Evolutionary conservation across 2,888 invertebrate species (phyloP).

Genomic region (Hirtodrosophila confusa): DNA sequence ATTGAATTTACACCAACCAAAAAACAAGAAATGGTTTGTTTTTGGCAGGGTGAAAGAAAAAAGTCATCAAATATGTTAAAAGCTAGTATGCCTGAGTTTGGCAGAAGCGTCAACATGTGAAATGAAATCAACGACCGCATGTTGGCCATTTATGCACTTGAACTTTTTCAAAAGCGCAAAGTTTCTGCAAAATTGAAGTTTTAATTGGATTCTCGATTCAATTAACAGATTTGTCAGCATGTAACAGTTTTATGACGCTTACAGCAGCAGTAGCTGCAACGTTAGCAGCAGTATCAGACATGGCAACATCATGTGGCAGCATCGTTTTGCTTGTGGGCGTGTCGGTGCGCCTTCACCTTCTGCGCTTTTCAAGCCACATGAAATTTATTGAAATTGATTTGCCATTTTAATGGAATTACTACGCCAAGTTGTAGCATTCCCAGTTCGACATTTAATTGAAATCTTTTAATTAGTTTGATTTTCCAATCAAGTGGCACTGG

Average conservation of each 20-base stretch:
- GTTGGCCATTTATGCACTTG: constrained; percentile 75
- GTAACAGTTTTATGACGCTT: constrained; percentile 74
- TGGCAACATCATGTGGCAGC: constrained; percentile 23
- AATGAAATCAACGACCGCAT: constrained; percentile 49
- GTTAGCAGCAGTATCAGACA: constrained; percentile 5
- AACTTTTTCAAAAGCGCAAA: constrained; percentile 59
- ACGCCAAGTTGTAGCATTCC: constrained; percentile 54
- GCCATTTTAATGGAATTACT: constrained; percentile 77
- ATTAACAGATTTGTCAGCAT: constrained; percentile 82
- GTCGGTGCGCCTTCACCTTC: constrained; percentile 51
- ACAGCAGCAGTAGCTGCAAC: constrained; percentile 22
- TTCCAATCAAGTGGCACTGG: constrained; percentile 73
- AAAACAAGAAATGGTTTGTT: constrained; percentile 7
- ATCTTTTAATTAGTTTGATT: constrained; percentile 83
- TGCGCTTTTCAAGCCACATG: constrained; percentile 52
- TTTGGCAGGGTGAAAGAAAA: constrained; percentile 4
- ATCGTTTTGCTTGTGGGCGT: constrained; percentile 36
- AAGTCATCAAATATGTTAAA: not conserved
- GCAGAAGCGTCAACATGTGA: constrained; percentile 51
- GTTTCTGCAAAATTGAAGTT: constrained; percentile 77
- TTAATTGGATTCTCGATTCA: constrained; percentile 84
- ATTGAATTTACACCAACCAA: constrained; percentile 53
- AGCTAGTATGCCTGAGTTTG: constrained; percentile 19
- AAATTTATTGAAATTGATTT: constrained; percentile 81
- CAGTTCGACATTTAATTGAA: constrained; percentile 77